Evolutionary conservation across 2,888 invertebrate species (phyloP).

Genomic region (Acrobasis consociella): DNA sequence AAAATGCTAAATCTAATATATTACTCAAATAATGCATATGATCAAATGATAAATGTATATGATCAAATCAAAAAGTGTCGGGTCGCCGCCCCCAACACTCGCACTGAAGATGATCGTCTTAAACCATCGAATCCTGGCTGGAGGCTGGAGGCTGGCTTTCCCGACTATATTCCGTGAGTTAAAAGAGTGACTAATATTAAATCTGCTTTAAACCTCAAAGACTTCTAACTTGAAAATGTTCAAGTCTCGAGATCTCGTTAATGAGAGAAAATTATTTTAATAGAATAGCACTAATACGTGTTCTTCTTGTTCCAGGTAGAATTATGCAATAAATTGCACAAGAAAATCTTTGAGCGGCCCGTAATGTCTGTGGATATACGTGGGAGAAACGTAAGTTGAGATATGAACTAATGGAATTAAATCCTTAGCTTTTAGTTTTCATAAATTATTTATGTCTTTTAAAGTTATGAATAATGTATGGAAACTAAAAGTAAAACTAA

Average conservation of each 20-base stretch:
- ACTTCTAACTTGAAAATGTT: neutral
- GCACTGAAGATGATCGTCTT: no score
- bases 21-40: no score
- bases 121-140: no score
- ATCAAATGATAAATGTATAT: no score
- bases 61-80: no score
- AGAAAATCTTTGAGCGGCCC: slow-evolving; percentile 71
- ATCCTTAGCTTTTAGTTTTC: slow-evolving; percentile 38
- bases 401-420: slow-evolving; percentile 55
- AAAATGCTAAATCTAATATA: no score
- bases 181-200: no score
- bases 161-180: no score
- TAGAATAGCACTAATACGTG: slow-evolving; percentile 73
- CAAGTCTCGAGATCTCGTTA: neutral
- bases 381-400: slow-evolving; percentile 70
- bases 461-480: no score
- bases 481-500: accelerated
- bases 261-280: slow-evolving; percentile 27
- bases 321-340: slow-evolving; percentile 80
- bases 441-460: slow-evolving; percentile 33
- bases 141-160: no score
- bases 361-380: slow-evolving; percentile 47
- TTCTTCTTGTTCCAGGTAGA: slow-evolving; percentile 82
- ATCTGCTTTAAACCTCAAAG: neutral
- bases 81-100: no score